Evolutionary conservation across 2,888 invertebrate species (phyloP).

Genomic region (Xestia ashworthii): DNA sequence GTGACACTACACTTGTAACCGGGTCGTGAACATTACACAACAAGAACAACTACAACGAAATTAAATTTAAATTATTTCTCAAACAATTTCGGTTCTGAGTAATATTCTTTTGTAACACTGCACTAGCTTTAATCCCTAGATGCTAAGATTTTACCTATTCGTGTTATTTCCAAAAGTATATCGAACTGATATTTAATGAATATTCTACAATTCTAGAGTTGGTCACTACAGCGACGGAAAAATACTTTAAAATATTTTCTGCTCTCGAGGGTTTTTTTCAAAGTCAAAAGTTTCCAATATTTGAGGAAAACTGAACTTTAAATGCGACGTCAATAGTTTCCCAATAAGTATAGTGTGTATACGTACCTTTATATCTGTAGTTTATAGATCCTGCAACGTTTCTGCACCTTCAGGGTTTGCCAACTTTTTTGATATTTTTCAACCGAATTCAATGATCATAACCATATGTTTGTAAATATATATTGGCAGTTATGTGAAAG

Average conservation of each 20-base stretch:
- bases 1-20: constrained; percentile 45
- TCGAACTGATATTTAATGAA: background rate
- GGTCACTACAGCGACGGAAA: background rate
- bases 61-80: constrained; percentile 18
- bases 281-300: constrained; percentile 34
- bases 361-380: background rate
- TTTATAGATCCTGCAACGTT: background rate
- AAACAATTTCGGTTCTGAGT: background rate
- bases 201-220: background rate
- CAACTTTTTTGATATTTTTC: background rate
- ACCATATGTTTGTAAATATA: too few species aligned
- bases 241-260: background rate
- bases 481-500: background rate
- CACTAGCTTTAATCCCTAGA: background rate
- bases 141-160: background rate
- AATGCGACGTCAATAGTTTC: constrained; percentile 1
- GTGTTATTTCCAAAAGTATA: background rate
- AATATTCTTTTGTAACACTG: constrained; percentile 3
- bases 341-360: background rate
- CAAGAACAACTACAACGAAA: constrained; percentile 14
- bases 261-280: background rate
- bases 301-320: constrained; percentile 29
- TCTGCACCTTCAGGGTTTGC: background rate
- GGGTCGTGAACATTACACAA: constrained; percentile 38
- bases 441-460: background rate